Conservation (phyloP, 2,797 vertebrate species). For the Bradypodion ventrale region DNA sequence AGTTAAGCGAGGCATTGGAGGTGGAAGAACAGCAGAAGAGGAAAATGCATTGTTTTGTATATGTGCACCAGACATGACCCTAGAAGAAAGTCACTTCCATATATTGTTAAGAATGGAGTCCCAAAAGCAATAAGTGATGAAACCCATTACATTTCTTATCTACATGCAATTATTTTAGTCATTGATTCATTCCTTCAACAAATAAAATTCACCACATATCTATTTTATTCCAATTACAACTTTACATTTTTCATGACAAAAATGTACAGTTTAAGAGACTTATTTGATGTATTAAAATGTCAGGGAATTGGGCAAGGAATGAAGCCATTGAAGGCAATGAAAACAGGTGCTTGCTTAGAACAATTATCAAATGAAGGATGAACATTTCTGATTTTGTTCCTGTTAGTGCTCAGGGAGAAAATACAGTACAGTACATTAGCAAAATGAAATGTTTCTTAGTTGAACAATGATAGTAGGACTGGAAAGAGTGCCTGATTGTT, state of each 20-base stretch:
- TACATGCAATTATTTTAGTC: neutral
- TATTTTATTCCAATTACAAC: constrained; percentile 32
- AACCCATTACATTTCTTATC: too few relatives aligned
- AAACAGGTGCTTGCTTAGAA: neutral
- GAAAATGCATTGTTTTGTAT: too few relatives aligned
- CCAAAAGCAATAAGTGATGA: too few relatives aligned
- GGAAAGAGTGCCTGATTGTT: neutral
- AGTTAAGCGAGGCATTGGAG: too few relatives aligned
- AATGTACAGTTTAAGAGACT: too few relatives aligned
- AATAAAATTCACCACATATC: neutral
- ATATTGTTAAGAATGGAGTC: too few relatives aligned
- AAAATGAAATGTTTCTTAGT: neutral
- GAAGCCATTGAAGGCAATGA: neutral
- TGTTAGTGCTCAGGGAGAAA: neutral
- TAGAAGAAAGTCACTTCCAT: too few relatives aligned
- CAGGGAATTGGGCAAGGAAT: neutral
- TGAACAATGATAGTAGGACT: neutral
- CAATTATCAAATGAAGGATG: neutral
- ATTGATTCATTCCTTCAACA: neutral
- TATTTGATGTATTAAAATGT: constrained; percentile 5
- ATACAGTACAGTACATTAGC: neutral
- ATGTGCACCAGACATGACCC: too few relatives aligned
- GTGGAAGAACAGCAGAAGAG: too few relatives aligned
- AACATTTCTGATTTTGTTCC: neutral
- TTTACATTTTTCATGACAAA: neutral